Evolutionary conservation across 2,113 vertebrate genomes (phyloP), one percentile per base, ranked within the genome.

Genomic region (Desmodus rotundus): DNA sequence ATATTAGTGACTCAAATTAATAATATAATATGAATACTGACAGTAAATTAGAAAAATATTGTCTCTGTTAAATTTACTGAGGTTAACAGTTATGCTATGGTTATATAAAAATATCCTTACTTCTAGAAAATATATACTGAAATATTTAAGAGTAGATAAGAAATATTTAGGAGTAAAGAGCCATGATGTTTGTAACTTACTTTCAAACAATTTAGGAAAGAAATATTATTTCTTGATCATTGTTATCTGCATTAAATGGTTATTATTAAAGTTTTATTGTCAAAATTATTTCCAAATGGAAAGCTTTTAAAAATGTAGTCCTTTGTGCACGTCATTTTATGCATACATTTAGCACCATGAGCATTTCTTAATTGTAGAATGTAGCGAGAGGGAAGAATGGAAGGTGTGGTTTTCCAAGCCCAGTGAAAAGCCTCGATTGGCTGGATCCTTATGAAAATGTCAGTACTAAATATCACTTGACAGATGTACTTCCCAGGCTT

Each of bases 391-490:
- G 28, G 19, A 74, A 83, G 28, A 52, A 90, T 82, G 38, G 80
- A 89, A 95, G 78, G 70, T 31, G 15, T 83, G 68, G 7, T 90
- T 84, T 83, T 95, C 72, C 45, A 36, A 89, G 74, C 58, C 38
- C 63, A 6, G 1, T 0, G 3, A 89, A 93, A 96, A 85, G 47
- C 61, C 94, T 96, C 96, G 26, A 1, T 41, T 91, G 85, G 82
- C 67, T 6, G 28, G 73, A 86, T 97, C 86, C 68, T 95, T 93
- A 94, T 93, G 93, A 97, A 98, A 97, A 97, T 96, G 93, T 97
- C 97, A 96, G 38, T 88, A 93, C 73, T 92, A 97, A 97, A 97
- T 97, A 96, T 91, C 95, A 95, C 81, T 58, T 95, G 82, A 93
- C 93, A 94, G 96, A 80, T 94, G 93, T 72, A 91, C 85, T 91